A percentile compares a stretch with the other conserved stretches of the same genome.
Evolutionary conservation across 2,888 invertebrate genomes (phyloP).

Genomic region (Aspidiotus rigidus): DNA sequence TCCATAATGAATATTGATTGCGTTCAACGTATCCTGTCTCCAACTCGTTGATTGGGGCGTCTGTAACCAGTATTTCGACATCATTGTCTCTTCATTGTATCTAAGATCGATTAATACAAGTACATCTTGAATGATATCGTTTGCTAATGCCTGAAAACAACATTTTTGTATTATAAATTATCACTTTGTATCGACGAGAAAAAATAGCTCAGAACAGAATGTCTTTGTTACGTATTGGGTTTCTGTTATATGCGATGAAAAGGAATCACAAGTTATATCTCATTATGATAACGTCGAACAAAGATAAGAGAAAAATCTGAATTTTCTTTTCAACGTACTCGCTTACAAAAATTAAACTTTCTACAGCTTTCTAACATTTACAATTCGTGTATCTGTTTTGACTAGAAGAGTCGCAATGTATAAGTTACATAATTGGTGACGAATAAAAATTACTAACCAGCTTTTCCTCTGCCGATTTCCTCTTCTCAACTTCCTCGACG

Average conservation of each 20-base stretch:
- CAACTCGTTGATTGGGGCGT: not conserved
- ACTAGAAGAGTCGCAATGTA: not conserved
- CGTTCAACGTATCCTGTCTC: not conserved
- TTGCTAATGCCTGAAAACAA: constrained; percentile 1
- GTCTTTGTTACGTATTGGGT: constrained; percentile 10
- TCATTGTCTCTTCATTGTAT: not conserved
- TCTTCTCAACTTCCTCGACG: not conserved
- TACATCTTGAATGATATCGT: not conserved
- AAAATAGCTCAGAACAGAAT: constrained; percentile 14
- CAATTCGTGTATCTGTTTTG: not conserved
- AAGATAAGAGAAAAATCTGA: constrained; percentile 9
- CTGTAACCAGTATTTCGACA: not conserved
- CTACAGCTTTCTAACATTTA: constrained; percentile 11
- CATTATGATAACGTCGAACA: constrained; percentile 13
- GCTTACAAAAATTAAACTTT: constrained; percentile 11
- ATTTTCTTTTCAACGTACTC: constrained; percentile 11
- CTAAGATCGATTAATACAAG: not conserved
- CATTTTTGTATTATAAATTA: constrained; percentile 5
- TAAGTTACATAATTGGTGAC: not conserved
- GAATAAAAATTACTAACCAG: not conserved
- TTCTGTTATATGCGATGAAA: constrained; percentile 12
- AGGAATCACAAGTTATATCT: constrained; percentile 11
- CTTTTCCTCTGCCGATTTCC: not conserved
- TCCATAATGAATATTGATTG: not conserved
- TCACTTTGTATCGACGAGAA: not conserved